Conservation (phyloP, 2,113 vertebrate species). For the Nicator chloris region DNA sequence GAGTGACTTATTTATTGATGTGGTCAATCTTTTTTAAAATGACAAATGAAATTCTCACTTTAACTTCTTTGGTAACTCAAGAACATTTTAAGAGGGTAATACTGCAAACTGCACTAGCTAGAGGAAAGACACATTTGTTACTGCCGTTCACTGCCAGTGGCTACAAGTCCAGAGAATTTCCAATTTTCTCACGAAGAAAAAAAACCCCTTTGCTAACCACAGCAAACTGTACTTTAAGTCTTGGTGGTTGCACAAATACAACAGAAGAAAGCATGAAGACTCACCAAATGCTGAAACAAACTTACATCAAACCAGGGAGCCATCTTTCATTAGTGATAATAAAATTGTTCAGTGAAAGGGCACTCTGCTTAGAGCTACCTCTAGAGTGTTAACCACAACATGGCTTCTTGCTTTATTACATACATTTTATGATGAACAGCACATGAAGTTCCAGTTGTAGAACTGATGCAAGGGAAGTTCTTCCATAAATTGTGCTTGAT, state of each 20-base stretch:
- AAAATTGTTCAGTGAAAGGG: too few relatives aligned
- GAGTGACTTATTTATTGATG: neutral
- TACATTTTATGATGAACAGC: neutral
- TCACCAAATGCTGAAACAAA: neutral
- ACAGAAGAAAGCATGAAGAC: neutral
- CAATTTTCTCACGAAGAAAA: neutral
- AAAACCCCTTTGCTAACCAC: neutral
- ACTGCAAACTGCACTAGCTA: neutral
- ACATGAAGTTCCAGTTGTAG: neutral
- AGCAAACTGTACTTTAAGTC: neutral
- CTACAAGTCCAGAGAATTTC: neutral
- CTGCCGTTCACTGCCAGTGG: neutral
- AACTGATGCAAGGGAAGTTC: neutral
- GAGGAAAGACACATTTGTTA: neutral
- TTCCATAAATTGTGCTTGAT: neutral
- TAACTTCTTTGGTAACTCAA: neutral
- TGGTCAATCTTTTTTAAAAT: neutral
- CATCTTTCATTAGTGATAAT: too few relatives aligned
- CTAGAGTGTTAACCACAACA: neutral
- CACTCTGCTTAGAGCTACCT: neutral
- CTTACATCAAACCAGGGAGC: neutral
- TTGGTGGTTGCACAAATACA: neutral
- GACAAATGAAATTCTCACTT: neutral
- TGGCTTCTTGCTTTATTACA: neutral
- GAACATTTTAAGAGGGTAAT: neutral